phyloP scores from a whole-genome alignment of 1,140 invertebrate genomes.

The Neomicropteryx cornuta region DNA sequence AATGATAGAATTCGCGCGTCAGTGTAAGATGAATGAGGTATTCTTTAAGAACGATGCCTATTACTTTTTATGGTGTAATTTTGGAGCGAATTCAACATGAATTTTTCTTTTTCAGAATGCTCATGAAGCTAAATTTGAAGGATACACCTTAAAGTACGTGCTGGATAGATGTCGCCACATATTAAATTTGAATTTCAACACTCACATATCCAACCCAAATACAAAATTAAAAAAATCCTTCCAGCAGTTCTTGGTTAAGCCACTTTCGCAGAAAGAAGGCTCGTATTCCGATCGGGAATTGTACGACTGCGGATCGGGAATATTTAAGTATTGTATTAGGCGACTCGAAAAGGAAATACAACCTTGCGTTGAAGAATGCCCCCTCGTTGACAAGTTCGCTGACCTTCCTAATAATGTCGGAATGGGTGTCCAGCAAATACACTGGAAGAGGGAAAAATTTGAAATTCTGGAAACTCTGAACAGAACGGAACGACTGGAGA shows the following conservation, averaged over 20 bases:
- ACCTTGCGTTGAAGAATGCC: conserved; percentile 20
- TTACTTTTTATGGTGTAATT: too few relatives aligned
- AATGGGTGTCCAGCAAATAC: conserved; percentile 20
- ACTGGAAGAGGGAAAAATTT: conserved; percentile 27
- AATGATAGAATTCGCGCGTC: too few relatives aligned
- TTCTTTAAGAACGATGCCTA: too few relatives aligned
- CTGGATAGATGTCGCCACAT: conserved; percentile 25
- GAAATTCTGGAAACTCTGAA: conserved; percentile 28
- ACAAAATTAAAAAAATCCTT: conserved; percentile 25
- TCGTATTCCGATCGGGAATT: conserved; percentile 23
- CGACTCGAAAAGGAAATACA: conserved; percentile 28
- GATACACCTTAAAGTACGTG: conserved; percentile 17
- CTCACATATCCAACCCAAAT: conserved; percentile 25
- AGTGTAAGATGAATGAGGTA: too few relatives aligned
- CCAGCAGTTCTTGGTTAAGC: conserved; percentile 23
- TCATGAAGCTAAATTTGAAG: conserved; percentile 22
- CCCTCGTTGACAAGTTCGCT: conserved; percentile 21
- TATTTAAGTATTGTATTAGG: conserved; percentile 29
- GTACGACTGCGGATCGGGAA: conserved; percentile 20
- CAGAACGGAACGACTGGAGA: conserved; percentile 26
- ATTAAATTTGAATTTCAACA: conserved; percentile 23
- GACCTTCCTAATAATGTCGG: conserved; percentile 22
- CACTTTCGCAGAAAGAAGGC: conserved; percentile 23
- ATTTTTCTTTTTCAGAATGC: conserved; percentile 36
- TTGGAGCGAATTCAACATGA: too few relatives aligned